Percentiles rank a stretch among this genome's conserved stretches.
Conservation (phyloP, 2,888 invertebrate genomes). For the Lasioglossum leucozonium region DNA sequence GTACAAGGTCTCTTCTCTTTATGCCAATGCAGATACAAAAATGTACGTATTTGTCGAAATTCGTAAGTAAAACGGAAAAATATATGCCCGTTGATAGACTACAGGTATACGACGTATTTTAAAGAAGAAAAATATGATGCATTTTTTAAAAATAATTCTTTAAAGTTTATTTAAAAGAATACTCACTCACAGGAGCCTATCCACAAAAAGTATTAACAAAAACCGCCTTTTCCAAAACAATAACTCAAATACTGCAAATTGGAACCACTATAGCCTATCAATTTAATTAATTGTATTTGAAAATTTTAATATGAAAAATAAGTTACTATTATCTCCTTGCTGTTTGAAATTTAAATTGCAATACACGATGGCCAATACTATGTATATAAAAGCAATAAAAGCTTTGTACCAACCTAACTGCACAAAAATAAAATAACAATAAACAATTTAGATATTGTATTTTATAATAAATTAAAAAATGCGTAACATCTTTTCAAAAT, state of each 20-base stretch:
- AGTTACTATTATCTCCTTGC: no score
- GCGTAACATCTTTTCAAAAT: background rate
- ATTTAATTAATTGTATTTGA: background rate
- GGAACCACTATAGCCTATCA: background rate
- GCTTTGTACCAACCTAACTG: background rate
- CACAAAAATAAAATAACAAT: background rate
- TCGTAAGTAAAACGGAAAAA: background rate
- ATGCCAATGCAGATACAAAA: background rate
- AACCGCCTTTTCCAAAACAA: background rate
- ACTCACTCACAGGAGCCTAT: no score
- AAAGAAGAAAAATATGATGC: no score
- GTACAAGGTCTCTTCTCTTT: background rate
- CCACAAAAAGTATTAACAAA: background rate
- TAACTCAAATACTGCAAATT: background rate
- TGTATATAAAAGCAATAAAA: background rate
- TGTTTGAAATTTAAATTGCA: background rate
- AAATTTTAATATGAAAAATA: no score
- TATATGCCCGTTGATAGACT: no score
- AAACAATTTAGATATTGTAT: constrained; percentile 10
- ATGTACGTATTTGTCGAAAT: background rate
- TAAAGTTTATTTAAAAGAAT: no score
- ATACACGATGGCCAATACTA: background rate
- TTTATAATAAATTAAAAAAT: background rate
- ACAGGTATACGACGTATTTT: no score
- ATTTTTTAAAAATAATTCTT: no score